Percentiles rank a stretch among this genome's conserved stretches.
phyloP scores from a whole-genome alignment of 1,140 invertebrate genomes.

The Dendrolimus kikuchii region DNA sequence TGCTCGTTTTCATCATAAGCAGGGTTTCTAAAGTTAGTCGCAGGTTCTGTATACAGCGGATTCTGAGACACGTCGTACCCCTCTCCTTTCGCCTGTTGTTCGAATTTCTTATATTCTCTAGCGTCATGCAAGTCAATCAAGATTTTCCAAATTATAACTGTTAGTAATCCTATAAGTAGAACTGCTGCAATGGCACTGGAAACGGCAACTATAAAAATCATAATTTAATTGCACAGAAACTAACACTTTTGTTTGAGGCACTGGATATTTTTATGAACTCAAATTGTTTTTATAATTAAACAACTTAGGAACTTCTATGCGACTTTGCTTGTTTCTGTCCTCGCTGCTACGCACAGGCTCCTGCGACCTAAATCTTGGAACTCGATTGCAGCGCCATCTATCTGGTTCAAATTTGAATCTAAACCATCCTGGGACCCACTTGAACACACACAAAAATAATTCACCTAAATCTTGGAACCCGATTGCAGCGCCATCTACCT shows the following conservation, averaged over 20 bases:
- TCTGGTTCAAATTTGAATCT: too few species aligned
- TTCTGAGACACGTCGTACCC: constrained; percentile 29
- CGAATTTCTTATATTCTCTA: constrained; percentile 42
- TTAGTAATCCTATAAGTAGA: constrained; percentile 41
- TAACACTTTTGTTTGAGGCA: neutral
- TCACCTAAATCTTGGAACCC: too few species aligned
- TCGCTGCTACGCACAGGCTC: too few species aligned
- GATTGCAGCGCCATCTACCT: too few species aligned
- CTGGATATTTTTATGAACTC: neutral
- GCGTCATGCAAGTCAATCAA: constrained; percentile 39
- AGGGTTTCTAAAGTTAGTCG: constrained; percentile 25
- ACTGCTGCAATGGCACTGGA: constrained; percentile 31
- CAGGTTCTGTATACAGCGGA: constrained; percentile 22
- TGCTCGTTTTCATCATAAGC: constrained; percentile 13
- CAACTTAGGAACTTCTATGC: too few species aligned
- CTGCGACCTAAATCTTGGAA: too few species aligned
- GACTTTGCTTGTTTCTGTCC: too few species aligned
- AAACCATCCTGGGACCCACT: too few species aligned
- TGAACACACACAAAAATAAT: too few species aligned
- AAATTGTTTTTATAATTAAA: too few species aligned
- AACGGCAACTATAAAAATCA: constrained; percentile 35
- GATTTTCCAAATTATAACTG: constrained; percentile 45
- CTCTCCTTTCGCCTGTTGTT: constrained; percentile 19
- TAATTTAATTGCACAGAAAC: neutral
- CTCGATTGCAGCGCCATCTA: too few species aligned